phyloP scores from a whole-genome alignment of 2,797 vertebrate genomes.

The Enteromius argenteus region DNA sequence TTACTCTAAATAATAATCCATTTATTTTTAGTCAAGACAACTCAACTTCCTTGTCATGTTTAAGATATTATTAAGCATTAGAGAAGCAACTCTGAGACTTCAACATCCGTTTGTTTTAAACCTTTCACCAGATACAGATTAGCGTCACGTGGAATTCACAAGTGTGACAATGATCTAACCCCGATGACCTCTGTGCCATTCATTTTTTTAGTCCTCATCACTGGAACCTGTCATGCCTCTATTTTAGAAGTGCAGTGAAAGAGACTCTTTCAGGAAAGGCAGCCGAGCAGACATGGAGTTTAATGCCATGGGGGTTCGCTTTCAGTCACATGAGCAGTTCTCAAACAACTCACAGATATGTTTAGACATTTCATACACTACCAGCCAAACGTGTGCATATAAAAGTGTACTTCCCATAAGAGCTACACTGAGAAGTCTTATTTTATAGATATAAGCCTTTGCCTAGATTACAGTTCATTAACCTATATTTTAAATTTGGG shows the following conservation, averaged over 20 bases:
- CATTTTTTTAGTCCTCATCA: not conserved
- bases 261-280: constrained; percentile 3
- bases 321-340: constrained; percentile 41
- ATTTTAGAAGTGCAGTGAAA: constrained; percentile 26
- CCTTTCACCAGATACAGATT: not conserved
- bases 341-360: constrained; percentile 40
- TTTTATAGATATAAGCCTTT: not conserved
- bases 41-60: not conserved
- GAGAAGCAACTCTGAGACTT: not conserved
- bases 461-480: not conserved
- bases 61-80: not conserved
- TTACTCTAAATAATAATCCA: not conserved
- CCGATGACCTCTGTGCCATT: constrained; percentile 35
- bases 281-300: constrained; percentile 28
- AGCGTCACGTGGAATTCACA: constrained; percentile 3
- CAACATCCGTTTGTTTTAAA: not conserved
- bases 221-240: not conserved
- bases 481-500: not conserved
- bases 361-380: constrained; percentile 36
- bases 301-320: constrained; percentile 16
- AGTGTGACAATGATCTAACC: constrained; percentile 33
- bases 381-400: not conserved
- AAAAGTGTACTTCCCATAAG: not conserved
- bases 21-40: not conserved
- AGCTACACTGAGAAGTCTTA: not conserved